Percentiles rank a stretch among this genome's conserved stretches.
These are phyloP conservation scores for Epiblema foenella DNA, from an alignment of 2,888 invertebrate genomes.

Conservation along the genomic window DNA sequence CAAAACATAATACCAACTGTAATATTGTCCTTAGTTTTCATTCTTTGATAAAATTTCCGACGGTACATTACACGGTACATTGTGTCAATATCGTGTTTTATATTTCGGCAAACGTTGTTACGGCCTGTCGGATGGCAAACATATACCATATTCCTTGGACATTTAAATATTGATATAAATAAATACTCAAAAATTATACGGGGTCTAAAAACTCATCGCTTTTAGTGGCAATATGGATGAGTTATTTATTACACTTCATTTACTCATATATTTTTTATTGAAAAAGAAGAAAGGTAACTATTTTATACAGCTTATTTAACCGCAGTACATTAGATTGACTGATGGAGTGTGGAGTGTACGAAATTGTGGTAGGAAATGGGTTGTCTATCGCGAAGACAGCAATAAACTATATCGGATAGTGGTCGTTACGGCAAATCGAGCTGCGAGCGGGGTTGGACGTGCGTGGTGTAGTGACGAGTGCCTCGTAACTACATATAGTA, in stretches of 20 bases:
- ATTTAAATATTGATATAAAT: no score
- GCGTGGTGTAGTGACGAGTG: neutral
- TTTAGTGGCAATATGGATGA: no score
- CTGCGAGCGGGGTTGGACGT: neutral
- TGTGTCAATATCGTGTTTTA: no score
- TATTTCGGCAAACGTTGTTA: no score
- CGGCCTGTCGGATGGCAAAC: no score
- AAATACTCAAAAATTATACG: no score
- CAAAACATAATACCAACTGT: neutral
- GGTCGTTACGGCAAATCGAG: slow-evolving; percentile 13
- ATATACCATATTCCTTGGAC: no score
- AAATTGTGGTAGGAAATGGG: slow-evolving; percentile 27
- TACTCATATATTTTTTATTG: neutral
- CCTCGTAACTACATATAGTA: neutral
- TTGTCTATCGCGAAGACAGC: slow-evolving; percentile 19
- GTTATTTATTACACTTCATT: no score
- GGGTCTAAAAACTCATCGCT: no score
- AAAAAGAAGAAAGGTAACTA: neutral
- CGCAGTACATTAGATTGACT: slow-evolving; percentile 7
- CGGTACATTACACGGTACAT: no score
- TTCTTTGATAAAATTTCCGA: no score
- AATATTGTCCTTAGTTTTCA: no score
- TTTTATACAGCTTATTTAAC: neutral
- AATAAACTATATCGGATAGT: slow-evolving; percentile 26
- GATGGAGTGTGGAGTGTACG: slow-evolving; percentile 8